Evolutionary conservation across 2,113 vertebrate species (phyloP), one percentile per base, ranked within the genome.

Genomic region (Grallaria varia): DNA sequence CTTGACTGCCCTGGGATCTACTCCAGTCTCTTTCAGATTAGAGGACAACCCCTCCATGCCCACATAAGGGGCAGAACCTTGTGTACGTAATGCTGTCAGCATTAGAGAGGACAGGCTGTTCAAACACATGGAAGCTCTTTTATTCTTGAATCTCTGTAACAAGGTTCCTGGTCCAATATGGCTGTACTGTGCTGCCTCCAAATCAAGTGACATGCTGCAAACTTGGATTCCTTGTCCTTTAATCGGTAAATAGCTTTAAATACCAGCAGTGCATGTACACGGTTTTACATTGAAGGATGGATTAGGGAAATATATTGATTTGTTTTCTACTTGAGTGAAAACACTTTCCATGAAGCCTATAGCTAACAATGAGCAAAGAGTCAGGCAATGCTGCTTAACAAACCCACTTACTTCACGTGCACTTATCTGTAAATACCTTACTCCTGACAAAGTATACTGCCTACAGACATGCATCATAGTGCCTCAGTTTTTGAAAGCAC

Each of bases 341-440:
- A 95, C 37, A 87, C 66, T 64, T 78, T 60, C 53, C 40, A 15
- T 9, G 9, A 55, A 78, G 82, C 91, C 77, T 90, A 20, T 62
- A 85, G 74, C 37, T 77, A 94, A 85, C 37, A 69, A 66, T 35
- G 55, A 91, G 30, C 35, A 92, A 69, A 84, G 66, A 87, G 30
- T 67, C 64, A 60, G 31, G 55, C 62, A 83, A 55, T 9, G 59
- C 81, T 89, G 58, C 63, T 93, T 96, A 95, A 89, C 71, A 89
- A 96, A 89, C 16, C 7, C 53, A 75, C 62, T 90, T 80, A 76
- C 14, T 86, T 56, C 40, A 94, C 94, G 55, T 90, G 89, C 84
- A 95, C 45, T 93, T 87, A 72, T 10, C 67, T 59, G 78, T 85
- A 94, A 94, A 94, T 83, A 95, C 44, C 11, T 76, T 83, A 53